These are phyloP conservation scores for Rhinolophus sinicus DNA, from an alignment of 2,113 vertebrate genomes.

Conservation along the genomic window DNA sequence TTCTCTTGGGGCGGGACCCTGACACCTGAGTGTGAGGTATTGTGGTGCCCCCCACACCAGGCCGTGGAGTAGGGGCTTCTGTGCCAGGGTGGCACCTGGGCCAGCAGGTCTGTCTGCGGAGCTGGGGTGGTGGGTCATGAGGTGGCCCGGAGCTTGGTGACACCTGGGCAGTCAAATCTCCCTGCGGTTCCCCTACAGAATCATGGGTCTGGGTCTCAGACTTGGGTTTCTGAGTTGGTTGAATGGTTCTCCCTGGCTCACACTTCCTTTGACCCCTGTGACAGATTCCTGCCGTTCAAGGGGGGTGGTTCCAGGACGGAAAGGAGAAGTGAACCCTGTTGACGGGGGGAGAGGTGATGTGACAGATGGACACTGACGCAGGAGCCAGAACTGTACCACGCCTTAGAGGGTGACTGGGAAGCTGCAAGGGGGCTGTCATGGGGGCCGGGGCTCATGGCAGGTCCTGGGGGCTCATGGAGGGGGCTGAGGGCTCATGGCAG, in stretches of 20 bases:
- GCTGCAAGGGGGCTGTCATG: neutral
- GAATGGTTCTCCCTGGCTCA: neutral
- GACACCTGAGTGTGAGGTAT: neutral
- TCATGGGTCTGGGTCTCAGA: neutral
- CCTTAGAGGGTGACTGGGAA: neutral
- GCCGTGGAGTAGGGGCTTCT: neutral
- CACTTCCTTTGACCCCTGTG: neutral
- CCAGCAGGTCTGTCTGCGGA: neutral
- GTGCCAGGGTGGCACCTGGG: neutral
- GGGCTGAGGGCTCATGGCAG: neutral
- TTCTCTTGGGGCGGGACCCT: neutral
- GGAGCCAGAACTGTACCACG: rapidly evolving
- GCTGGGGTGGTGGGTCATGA: neutral
- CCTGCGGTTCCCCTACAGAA: neutral
- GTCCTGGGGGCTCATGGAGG: too few relatives aligned
- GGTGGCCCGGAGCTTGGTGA: rapidly evolving
- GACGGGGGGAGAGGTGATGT: neutral
- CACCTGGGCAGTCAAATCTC: rapidly evolving
- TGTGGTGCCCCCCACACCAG: neutral
- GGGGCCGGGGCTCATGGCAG: neutral
- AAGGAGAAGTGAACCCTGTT: neutral
- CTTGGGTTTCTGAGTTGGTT: neutral
- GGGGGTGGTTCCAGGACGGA: neutral
- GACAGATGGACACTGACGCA: neutral
- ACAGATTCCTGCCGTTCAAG: neutral